A percentile compares a stretch with the other conserved stretches of the same genome.
Evolutionary conservation across 2,797 vertebrate species (phyloP).

Genomic region (Coluber constrictor): DNA sequence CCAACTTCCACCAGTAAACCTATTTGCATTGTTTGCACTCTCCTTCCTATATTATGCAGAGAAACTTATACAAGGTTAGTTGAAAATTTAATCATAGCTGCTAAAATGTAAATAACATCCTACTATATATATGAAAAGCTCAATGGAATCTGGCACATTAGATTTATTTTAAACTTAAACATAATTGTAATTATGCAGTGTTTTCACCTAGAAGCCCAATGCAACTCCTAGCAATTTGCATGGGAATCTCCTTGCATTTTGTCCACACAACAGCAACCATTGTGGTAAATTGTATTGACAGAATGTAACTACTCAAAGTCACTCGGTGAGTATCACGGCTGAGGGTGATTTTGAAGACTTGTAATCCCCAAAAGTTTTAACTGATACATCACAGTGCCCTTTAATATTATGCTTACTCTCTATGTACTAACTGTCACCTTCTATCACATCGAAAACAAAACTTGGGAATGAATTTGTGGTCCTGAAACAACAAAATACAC

Average conservation of each 20-base stretch:
- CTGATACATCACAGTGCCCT: neutral
- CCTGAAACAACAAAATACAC: neutral
- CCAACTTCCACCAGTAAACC: neutral
- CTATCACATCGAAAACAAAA: neutral
- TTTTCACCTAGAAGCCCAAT: neutral
- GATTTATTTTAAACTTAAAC: neutral
- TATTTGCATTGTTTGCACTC: neutral
- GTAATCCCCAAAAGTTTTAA: neutral
- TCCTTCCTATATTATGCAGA: neutral
- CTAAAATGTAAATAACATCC: neutral
- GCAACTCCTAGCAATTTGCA: neutral
- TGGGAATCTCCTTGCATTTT: neutral
- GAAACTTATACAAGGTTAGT: neutral
- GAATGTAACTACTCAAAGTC: neutral
- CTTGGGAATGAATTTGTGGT: neutral
- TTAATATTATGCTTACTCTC: neutral
- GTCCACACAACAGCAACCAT: neutral
- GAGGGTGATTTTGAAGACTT: neutral
- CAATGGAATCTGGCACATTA: neutral
- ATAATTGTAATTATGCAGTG: neutral
- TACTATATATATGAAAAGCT: neutral
- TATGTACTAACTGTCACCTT: neutral
- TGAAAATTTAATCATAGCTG: neutral
- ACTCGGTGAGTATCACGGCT: neutral
- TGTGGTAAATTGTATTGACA: neutral